Base-by-base conservation (phyloP, 37 sponge, comb jelly and placozoan genomes). In the Dysidea cf. avara region DNA sequence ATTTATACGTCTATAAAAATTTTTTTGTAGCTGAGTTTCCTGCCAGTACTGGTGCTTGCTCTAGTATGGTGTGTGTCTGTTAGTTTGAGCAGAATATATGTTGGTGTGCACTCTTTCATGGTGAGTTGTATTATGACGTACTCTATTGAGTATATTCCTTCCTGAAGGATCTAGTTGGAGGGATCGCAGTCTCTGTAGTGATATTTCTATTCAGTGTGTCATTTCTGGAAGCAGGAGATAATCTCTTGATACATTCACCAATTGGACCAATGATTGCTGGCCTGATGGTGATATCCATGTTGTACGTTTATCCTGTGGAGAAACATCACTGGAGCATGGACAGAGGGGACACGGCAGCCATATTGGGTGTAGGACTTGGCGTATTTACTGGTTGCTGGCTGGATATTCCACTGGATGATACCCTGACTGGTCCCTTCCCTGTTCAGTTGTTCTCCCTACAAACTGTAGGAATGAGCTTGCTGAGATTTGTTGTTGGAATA, bases 331-430 rank as follows among this genome's bases (percentile, higher is more conserved):
- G 96, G 96, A 78, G 82, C 31, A 75, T 68, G 76, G 93, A 89
- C 53, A 70, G 95, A 71, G 96, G 96, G 13, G 96, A 96, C 72
- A 96, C 94, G 28, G 83, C 71, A 0, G 90, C 88, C 56, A 96
- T 96, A 11, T 36, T 92, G 38, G 90, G 90, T 1, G 55, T 58
- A 3, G 75, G 74, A 1, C 1, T 78, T 14, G 94, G 94, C 13
- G 46, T 85, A 2, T 30, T 67, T 1, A 21, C 73, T 0, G 90
- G 77, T 18, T 62, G 56, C 54, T 53, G 46, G 61, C 14, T 73
- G 3, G 35, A 80, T 26, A 86, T 80, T 0, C 64, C 61, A 28
- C 61, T 51, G 28, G 94, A 89, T 54, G 90, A 87, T 43, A 32
- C 71, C 3, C 61, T 43, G 5, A 55, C 47, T 18, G 77, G 82